Percentiles rank a stretch among this genome's conserved stretches.
Evolutionary conservation across 2,113 vertebrate species (phyloP).

Genomic region (Istiophorus platypterus): DNA sequence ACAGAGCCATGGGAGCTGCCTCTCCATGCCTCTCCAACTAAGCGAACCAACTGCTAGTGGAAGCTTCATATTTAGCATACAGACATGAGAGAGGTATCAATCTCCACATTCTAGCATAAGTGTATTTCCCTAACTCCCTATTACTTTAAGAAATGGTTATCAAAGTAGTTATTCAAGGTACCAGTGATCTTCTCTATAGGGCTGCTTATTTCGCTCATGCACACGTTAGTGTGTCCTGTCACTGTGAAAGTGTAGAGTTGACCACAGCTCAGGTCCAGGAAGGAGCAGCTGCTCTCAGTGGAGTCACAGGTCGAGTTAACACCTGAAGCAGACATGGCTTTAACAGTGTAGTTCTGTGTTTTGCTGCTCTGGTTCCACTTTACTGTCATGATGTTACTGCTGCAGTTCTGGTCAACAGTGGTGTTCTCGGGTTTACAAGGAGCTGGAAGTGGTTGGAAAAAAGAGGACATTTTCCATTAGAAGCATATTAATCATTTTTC

Average conservation of each 20-base stretch:
- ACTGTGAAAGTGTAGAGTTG: slow-evolving; percentile 75
- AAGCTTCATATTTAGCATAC: background rate
- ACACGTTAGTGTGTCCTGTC: slow-evolving; percentile 70
- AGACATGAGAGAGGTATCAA: background rate
- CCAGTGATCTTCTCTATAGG: slow-evolving; percentile 57
- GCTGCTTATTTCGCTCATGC: slow-evolving; percentile 69
- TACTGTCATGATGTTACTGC: slow-evolving; percentile 61
- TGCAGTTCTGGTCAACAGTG: slow-evolving; percentile 66
- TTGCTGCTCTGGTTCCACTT: slow-evolving; percentile 55
- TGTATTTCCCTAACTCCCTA: background rate
- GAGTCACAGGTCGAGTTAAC: slow-evolving; percentile 65
- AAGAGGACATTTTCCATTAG: background rate
- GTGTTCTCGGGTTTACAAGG: slow-evolving; percentile 73
- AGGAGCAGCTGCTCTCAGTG: slow-evolving; percentile 61
- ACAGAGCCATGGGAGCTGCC: background rate
- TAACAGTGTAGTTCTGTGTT: slow-evolving; percentile 69
- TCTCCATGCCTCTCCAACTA: background rate
- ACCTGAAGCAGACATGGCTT: slow-evolving; percentile 57
- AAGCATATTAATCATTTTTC: background rate
- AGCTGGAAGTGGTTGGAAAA: slow-evolving; percentile 44
- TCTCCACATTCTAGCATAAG: background rate
- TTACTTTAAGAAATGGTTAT: background rate
- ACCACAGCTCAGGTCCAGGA: slow-evolving; percentile 77
- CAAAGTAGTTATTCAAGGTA: slow-evolving; percentile 4
- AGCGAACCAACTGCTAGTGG: background rate